Base-by-base conservation (phyloP, 2,113 vertebrate genomes). In the Ondatra zibethicus region DNA sequence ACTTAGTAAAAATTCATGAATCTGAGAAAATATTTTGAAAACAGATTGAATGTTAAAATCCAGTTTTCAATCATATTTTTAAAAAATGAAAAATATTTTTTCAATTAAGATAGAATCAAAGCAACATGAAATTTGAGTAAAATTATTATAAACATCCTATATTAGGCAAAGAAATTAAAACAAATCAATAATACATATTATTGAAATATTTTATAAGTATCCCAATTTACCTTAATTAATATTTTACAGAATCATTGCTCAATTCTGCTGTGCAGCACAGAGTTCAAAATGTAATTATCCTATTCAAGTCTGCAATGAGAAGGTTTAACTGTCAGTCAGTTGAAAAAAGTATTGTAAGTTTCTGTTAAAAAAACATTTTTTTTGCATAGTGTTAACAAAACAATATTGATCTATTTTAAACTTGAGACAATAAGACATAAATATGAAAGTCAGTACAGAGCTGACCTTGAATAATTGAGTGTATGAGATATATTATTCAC, bases 161-260 rank as follows among this genome's bases (percentile, higher is more conserved):
- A 87, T 95, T 97, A 97, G 75, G 95, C 93, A 97, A 94, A 97
- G 86, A 92, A 45, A 45, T 39, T 76, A 96, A 97, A 94, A 92
- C 5, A 25, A 97, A 93, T 95, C 61, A 95, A 97, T 94, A 92
- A 73, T 65, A 94, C 31, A 65, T 65, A 90, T 96, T 96, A 58
- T 93, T 96, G 77, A 88, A 91, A 45, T 8, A 96, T 97, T 80
- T 72, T 52, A 55, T 33, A 93, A 91, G 25, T 89, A 92, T 0
- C 31, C 27, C 55, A 76, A 95, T 96, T 96, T 96, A 97, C 98
- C 91, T 97, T 87, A 96, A 97, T 91, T 92, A 33, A n/a, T 95
- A 94, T 97, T 68, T 50, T 97, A 50, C 29, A 94, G 92, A 97
- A 94, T 95, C 84, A 95, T 91, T 95, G 42, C 70, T 97, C 97